These are phyloP conservation scores for Andrena cerasifolii DNA, from an alignment of 1,140 invertebrate genomes.

Conservation along the genomic window DNA sequence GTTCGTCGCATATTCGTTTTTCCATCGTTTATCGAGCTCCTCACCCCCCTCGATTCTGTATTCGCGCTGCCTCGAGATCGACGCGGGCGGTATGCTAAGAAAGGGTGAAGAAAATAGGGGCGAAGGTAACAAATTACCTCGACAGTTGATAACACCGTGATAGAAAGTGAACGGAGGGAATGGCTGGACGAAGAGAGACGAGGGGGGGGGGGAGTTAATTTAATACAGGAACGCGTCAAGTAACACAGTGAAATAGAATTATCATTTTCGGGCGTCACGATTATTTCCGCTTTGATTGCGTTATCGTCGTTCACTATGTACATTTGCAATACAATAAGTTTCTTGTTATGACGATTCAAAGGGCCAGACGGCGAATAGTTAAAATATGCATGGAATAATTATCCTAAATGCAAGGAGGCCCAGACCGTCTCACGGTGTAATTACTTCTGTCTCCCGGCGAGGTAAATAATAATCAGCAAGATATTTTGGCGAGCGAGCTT, in stretches of 20 bases:
- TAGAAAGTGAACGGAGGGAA: conserved; percentile 20
- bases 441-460: conserved; percentile 21
- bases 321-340: conserved; percentile 54
- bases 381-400: conserved; percentile 57
- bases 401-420: conserved; percentile 42
- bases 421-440: conserved; percentile 38
- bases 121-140: conserved; percentile 42
- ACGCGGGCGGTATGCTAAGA: conserved; percentile 20
- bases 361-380: conserved; percentile 41
- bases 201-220: not conserved
- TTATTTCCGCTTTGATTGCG: conserved; percentile 39
- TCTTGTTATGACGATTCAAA: conserved; percentile 31
- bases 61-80: conserved; percentile 11
- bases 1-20: not conserved
- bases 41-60: conserved; percentile 16
- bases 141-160: conserved; percentile 40
- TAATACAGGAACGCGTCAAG: not conserved
- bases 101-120: conserved; percentile 25
- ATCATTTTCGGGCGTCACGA: conserved; percentile 1
- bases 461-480: conserved; percentile 36
- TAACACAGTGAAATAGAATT: conserved; percentile 32
- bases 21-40: conserved; percentile 8
- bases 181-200: not conserved
- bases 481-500: not conserved
- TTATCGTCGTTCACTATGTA: conserved; percentile 30